Evolutionary conservation across 1,140 invertebrate genomes (phyloP).

Genomic region (Portunus trituberculatus): DNA sequence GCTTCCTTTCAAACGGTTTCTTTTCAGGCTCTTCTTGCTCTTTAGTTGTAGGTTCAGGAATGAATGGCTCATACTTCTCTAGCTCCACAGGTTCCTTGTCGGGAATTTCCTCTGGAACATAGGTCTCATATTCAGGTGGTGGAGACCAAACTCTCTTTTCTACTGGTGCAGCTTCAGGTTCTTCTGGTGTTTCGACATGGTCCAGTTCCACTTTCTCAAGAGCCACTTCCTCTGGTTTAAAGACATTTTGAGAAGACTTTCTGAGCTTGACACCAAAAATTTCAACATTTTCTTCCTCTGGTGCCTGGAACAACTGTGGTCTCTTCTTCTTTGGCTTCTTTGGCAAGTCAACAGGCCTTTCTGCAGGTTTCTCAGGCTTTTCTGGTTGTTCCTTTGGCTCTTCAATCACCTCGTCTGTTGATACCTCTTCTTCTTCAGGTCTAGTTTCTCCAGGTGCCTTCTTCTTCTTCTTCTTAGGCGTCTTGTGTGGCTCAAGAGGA

Average conservation of each 20-base stretch:
- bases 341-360: neutral
- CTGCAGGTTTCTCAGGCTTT: neutral
- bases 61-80: slow-evolving; percentile 55
- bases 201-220: slow-evolving; percentile 53
- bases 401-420: slow-evolving; percentile 7
- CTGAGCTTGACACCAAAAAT: slow-evolving; percentile 36
- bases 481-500: slow-evolving; percentile 63
- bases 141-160: slow-evolving; percentile 62
- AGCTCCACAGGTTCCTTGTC: slow-evolving; percentile 60
- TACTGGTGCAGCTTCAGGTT: slow-evolving; percentile 17
- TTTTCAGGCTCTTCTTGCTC: slow-evolving; percentile 57
- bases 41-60: neutral
- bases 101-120: slow-evolving; percentile 62
- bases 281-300: slow-evolving; percentile 32
- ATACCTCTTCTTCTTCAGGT: slow-evolving; percentile 38
- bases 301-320: neutral
- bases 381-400: neutral
- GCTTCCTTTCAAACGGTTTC: slow-evolving; percentile 50
- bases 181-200: slow-evolving; percentile 60
- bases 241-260: slow-evolving; percentile 38
- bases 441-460: slow-evolving; percentile 54
- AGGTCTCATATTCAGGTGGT: slow-evolving; percentile 58
- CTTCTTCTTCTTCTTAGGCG: slow-evolving; percentile 58
- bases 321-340: slow-evolving; percentile 47
- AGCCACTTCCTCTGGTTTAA: slow-evolving; percentile 47